These are phyloP conservation scores for Schizopygopsis pylzovi DNA, from an alignment of 2,797 vertebrate genomes.

Conservation along the genomic window DNA sequence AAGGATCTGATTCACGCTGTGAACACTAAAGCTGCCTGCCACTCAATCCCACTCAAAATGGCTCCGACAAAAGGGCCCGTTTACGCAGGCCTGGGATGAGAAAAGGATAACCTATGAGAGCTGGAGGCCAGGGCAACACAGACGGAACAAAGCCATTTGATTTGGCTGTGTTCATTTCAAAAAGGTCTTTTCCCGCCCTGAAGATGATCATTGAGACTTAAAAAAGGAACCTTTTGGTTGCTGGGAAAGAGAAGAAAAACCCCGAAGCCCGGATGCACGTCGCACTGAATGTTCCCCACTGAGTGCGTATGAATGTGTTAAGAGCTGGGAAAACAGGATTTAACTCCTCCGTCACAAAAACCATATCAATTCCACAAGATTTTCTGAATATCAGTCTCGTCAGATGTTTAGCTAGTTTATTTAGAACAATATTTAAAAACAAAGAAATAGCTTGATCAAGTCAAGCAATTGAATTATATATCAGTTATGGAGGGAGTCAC, in stretches of 20 bases:
- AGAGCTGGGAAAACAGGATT: conserved; percentile 41
- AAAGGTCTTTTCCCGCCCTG: conserved; percentile 57
- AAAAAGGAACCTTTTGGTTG: conserved; percentile 42
- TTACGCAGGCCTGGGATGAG: conserved; percentile 56
- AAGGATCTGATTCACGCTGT: conserved; percentile 48
- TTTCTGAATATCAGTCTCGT: conserved; percentile 19
- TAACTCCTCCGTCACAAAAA: conserved; percentile 9
- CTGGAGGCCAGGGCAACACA: conserved; percentile 82
- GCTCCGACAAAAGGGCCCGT: conserved; percentile 51
- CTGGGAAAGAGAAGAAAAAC: conserved; percentile 71
- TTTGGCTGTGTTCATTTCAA: conserved; percentile 83
- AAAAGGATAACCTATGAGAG: conserved; percentile 60
- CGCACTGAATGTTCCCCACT: conserved; percentile 80
- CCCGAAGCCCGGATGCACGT: conserved; percentile 82
- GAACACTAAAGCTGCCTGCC: conserved; percentile 47
- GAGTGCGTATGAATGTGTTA: conserved; percentile 70
- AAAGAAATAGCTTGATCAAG: not conserved
- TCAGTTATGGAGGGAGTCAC: not conserved
- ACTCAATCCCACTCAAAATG: conserved; percentile 52
- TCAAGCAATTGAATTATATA: too few relatives aligned
- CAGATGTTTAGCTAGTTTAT: conserved; percentile 18
- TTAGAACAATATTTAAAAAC: conserved; percentile 7
- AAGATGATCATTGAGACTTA: conserved; percentile 52
- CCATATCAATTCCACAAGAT: conserved; percentile 2
- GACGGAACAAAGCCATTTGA: conserved; percentile 58